phyloP scores from a whole-genome alignment of 2,797 vertebrate species.

The Falco biarmicus region DNA sequence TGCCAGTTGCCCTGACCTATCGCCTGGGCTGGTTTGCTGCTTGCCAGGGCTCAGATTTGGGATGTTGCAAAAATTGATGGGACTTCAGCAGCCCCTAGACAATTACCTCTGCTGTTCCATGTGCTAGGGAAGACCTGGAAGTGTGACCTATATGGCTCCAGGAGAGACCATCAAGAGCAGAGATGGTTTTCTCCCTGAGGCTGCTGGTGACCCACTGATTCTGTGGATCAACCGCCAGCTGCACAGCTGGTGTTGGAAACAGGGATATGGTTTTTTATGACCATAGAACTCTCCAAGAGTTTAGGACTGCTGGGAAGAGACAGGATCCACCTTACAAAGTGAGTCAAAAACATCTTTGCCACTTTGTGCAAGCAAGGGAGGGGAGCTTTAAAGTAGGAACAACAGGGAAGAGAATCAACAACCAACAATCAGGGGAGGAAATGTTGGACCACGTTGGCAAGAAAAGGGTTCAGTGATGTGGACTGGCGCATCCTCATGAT shows the following conservation, averaged over 20 bases:
- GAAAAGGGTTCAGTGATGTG: background rate
- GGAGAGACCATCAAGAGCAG: no score
- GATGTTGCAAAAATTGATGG: background rate
- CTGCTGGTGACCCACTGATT: background rate
- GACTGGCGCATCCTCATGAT: background rate
- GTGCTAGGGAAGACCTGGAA: background rate
- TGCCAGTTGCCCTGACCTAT: background rate
- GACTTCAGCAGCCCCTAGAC: background rate
- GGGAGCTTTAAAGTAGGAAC: background rate
- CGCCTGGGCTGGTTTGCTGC: background rate
- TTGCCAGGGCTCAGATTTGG: background rate
- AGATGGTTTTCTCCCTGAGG: background rate
- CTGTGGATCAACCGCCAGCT: background rate
- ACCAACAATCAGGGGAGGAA: background rate
- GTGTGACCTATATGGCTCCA: background rate
- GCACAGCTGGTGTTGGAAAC: background rate
- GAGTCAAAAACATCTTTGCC: background rate
- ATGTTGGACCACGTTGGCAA: background rate
- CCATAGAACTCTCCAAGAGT: background rate
- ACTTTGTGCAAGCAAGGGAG: background rate
- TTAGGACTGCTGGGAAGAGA: background rate
- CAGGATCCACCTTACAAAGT: background rate
- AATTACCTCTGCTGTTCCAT: background rate
- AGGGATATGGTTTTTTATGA: background rate
- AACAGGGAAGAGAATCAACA: background rate